A percentile compares a stretch with the other conserved stretches of the same genome.
phyloP scores from a whole-genome alignment of 2,888 invertebrate species.

The Ophion slaviceki region DNA sequence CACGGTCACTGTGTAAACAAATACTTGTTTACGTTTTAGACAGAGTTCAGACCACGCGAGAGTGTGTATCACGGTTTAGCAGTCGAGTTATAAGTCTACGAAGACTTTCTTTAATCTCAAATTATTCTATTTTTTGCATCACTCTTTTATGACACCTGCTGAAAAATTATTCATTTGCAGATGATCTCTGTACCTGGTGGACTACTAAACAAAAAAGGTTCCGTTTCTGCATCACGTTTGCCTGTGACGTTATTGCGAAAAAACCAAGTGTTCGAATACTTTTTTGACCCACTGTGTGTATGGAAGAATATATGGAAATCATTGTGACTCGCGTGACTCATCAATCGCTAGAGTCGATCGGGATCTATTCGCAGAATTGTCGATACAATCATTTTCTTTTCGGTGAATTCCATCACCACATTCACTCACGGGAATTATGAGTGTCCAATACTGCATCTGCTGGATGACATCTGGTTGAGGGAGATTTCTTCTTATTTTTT shows the following conservation, averaged over 20 bases:
- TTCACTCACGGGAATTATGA: slow-evolving; percentile 36
- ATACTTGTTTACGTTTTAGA: no score
- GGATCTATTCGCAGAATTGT: slow-evolving; percentile 24
- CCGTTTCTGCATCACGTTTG: not conserved
- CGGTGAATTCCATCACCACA: slow-evolving; percentile 33
- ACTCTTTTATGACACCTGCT: no score
- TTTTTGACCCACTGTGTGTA: not conserved
- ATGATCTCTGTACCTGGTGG: no score
- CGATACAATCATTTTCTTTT: slow-evolving; percentile 35
- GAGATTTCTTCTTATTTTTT: slow-evolving; percentile 12
- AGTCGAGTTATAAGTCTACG: no score
- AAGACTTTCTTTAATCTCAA: no score
- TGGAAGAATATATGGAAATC: slow-evolving; percentile 4
- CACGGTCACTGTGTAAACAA: no score
- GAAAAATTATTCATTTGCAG: no score
- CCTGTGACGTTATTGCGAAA: not conserved
- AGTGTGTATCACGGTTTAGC: no score
- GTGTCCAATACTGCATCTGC: slow-evolving; percentile 27
- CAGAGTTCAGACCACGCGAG: no score
- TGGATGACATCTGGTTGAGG: slow-evolving; percentile 33
- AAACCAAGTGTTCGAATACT: slow-evolving; percentile 23
- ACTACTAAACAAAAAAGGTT: no score
- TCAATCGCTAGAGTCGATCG: slow-evolving; percentile 12
- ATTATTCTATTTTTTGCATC: no score
- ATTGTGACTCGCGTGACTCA: slow-evolving; percentile 33